Conservation (phyloP, 2,113 vertebrate species). For the Rhegmatorhina hoffmannsi region DNA sequence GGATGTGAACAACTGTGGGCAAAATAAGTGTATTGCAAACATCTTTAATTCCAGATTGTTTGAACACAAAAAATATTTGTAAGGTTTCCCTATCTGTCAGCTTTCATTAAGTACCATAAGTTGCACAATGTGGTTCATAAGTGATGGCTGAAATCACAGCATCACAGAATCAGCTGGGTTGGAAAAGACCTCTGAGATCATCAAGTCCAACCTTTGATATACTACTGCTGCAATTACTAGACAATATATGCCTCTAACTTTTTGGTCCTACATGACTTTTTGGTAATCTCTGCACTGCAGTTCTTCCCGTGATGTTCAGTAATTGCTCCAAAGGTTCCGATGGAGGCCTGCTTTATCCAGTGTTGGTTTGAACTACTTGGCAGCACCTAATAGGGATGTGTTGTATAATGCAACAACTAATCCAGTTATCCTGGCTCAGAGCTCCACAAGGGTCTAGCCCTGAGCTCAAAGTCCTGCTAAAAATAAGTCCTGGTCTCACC, state of each 20-base stretch:
- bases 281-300: not conserved
- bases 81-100: not conserved
- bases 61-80: not conserved
- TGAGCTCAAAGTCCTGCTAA: not conserved
- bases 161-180: too few relatives aligned
- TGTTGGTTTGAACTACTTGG: not conserved
- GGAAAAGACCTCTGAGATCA: too few relatives aligned
- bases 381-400: not conserved
- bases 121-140: not conserved
- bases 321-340: not conserved
- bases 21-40: not conserved
- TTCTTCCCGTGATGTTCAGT: not conserved
- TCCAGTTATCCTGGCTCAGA: not conserved
- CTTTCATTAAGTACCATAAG: not conserved
- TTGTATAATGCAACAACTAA: not conserved
- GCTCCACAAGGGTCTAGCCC: not conserved
- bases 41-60: not conserved
- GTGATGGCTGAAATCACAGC: not conserved
- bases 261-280: not conserved
- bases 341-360: not conserved
- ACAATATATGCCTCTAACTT: not conserved
- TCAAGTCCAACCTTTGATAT: too few relatives aligned
- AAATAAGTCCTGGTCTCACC: not conserved
- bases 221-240: too few relatives aligned
- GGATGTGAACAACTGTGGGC: not conserved